These are phyloP conservation scores for Gallinago media DNA, from an alignment of 2,113 vertebrate species.

Conservation along the genomic window DNA sequence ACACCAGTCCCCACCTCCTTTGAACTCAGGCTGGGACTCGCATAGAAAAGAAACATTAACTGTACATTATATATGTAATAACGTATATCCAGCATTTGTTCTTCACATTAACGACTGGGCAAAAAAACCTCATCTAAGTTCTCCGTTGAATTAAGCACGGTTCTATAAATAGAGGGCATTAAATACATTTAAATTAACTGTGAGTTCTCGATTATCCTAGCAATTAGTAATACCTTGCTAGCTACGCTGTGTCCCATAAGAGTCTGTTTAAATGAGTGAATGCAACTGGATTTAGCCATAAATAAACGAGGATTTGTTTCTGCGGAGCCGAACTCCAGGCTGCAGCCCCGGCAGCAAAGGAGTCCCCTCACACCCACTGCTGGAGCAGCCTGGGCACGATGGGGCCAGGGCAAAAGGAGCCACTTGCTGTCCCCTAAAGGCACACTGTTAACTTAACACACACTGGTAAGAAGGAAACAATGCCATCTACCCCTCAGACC, in stretches of 20 bases:
- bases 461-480: neutral
- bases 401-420: neutral
- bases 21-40: neutral
- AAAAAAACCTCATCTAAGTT: constrained; percentile 2
- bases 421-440: neutral
- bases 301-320: constrained; percentile 51
- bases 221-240: constrained; percentile 19
- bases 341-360: neutral
- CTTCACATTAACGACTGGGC: neutral
- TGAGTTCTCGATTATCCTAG: constrained; percentile 12
- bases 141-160: neutral
- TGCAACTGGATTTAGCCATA: neutral
- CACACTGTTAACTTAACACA: neutral
- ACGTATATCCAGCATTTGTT: neutral
- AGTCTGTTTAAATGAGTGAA: constrained; percentile 18
- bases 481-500: neutral
- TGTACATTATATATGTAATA: neutral
- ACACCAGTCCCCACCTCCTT: neutral
- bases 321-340: neutral
- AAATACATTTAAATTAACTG: constrained; percentile 26
- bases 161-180: constrained; percentile 20
- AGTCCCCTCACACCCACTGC: neutral
- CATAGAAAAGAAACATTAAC: neutral
- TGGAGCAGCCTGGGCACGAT: neutral
- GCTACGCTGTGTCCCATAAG: neutral